Base-by-base conservation (phyloP, 1,140 invertebrate species). In the Lethocerus indicus region DNA sequence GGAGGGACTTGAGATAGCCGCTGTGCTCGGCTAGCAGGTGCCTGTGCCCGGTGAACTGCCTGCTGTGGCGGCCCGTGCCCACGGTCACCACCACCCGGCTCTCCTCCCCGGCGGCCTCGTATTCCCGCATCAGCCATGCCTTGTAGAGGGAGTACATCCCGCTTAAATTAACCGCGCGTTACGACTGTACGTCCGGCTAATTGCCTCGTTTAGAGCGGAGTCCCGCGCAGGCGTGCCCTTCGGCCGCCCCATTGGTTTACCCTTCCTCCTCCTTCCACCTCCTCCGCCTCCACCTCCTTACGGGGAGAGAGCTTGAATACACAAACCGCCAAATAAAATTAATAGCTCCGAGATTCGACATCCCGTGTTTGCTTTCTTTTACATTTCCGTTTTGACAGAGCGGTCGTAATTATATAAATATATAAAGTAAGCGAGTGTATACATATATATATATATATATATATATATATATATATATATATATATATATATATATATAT, bases 21-120 rank as follows among this genome's bases (percentile, higher is more conserved):
- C 79, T 83, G 58, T 84, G 79, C 9, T 74, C 69, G 3, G 75
- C 69, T n/a, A 85, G 59, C 4, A 83, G 67, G 16, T 67, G 60
- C 9, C 72, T 70, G 56, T 83, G 79, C 1, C 79, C 79, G 0
- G 76, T 72, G 61, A 83, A 83, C 32, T 79, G 66, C 39, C 70
- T 71, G 1, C 56, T 58, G 24, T 49, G 41, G 18, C 25, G 45
- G 4, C 52, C 57, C 2, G 75, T 72, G 0, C 77, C 77, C 7
- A 79, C 76, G 59, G 74, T 67, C 0, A 81, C 63, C 18, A 78
- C 62, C 0, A 79, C 74, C 57, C 81, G 55, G 75, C 6, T 76
- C 63, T 54, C 63, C n/a, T n/a, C n/a, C n/a, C n/a, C n/a, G 66
- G 53, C 58, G 55, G 49, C 58, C 62, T 59, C 46, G 56, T 65